These are phyloP conservation scores for Thymelicus lineola DNA, from an alignment of 2,888 invertebrate species.

Conservation along the genomic window DNA sequence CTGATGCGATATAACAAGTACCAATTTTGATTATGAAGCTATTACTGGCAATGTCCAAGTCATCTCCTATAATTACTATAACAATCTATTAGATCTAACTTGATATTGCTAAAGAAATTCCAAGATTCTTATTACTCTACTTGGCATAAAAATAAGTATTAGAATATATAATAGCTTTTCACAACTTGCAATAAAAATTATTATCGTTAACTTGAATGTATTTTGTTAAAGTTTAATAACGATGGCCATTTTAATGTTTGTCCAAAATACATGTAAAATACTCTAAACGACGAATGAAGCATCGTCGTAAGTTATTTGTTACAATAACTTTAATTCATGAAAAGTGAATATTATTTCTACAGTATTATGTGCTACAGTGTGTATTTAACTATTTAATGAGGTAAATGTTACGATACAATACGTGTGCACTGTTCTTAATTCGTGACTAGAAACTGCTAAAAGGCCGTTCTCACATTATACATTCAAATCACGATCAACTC, in stretches of 20 bases:
- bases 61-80: constrained; percentile 18
- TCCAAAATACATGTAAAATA: no score
- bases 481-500: constrained; percentile 64
- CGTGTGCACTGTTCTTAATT: constrained; percentile 60
- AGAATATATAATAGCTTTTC: no score
- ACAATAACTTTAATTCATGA: no score
- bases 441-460: constrained; percentile 66
- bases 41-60: constrained; percentile 10
- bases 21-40: not conserved
- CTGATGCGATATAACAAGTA: not conserved
- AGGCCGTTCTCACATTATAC: constrained; percentile 51
- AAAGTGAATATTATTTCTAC: not conserved
- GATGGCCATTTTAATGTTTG: no score
- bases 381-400: constrained; percentile 21
- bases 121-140: no score
- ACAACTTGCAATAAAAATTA: no score
- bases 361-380: not conserved
- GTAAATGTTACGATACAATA: constrained; percentile 47
- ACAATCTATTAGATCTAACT: not conserved
- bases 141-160: no score
- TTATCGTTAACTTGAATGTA: no score
- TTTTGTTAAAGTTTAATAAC: no score
- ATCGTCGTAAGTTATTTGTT: no score
- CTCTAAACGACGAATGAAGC: no score
- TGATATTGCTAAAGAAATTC: no score